phyloP scores from a whole-genome alignment of 2,888 invertebrate genomes.

The Acleris holmiana region DNA sequence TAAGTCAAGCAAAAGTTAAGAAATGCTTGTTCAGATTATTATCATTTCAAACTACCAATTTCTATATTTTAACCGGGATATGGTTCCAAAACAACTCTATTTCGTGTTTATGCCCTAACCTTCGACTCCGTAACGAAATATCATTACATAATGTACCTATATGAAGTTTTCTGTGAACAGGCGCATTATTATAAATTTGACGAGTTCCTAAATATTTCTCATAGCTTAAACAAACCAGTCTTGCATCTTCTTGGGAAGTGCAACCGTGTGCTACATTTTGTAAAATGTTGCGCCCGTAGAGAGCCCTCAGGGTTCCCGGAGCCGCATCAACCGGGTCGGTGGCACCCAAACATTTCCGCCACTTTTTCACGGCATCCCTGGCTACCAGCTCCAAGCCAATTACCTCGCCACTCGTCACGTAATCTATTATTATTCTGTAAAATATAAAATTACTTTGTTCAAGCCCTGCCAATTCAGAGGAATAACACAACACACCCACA shows the following conservation, averaged over 20 bases:
- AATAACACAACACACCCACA: no score
- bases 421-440: slow-evolving; percentile 83
- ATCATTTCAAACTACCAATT: no score
- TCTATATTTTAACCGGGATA: no score
- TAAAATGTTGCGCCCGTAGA: slow-evolving; percentile 87
- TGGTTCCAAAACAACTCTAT: no score
- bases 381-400: slow-evolving; percentile 90
- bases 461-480: no score
- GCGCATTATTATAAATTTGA: neutral
- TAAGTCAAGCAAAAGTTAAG: no score
- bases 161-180: no score
- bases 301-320: slow-evolving; percentile 85
- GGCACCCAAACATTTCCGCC: slow-evolving; percentile 87
- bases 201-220: neutral
- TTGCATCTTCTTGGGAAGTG: slow-evolving; percentile 82
- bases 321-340: slow-evolving; percentile 85
- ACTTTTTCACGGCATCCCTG: slow-evolving; percentile 86
- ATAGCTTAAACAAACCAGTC: slow-evolving; percentile 55
- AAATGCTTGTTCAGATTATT: no score
- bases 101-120: no score
- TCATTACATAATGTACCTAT: no score
- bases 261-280: slow-evolving; percentile 90
- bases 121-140: no score
- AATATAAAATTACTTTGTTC: neutral
- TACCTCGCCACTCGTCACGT: slow-evolving; percentile 88